Conservation (phyloP, 2,113 vertebrate species). For the Glaucomys volans region DNA sequence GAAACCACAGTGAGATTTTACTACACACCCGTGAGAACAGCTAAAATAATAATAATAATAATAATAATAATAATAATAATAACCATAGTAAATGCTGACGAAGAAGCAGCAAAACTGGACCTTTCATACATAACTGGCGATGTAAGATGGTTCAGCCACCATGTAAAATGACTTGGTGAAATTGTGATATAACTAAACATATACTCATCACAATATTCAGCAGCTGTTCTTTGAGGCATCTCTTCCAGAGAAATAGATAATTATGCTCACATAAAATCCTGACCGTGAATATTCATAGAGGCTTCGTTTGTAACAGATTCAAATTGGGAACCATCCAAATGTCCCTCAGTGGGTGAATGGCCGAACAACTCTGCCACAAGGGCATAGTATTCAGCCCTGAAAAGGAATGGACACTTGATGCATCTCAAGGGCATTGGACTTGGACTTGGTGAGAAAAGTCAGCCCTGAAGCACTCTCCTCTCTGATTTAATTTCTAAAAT, state of each 20-base stretch:
- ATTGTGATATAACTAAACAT: constrained; percentile 9
- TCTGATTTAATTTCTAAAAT: neutral
- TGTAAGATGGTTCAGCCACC: neutral
- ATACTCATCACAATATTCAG: neutral
- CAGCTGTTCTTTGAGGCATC: neutral
- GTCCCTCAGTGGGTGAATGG: neutral
- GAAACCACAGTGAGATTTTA: too few species aligned
- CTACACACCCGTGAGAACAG: neutral
- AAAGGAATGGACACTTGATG: neutral
- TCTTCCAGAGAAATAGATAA: neutral
- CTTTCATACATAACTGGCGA: neutral
- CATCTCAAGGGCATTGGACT: neutral
- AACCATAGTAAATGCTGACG: neutral
- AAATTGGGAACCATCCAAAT: too few species aligned
- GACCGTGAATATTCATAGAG: neutral
- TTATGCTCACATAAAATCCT: neutral
- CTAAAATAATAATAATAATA: neutral
- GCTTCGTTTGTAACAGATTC: neutral
- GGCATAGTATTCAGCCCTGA: neutral
- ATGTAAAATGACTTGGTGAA: neutral
- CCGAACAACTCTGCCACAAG: neutral
- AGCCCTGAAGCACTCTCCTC: neutral
- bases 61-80: neutral
- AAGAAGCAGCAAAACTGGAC: neutral
- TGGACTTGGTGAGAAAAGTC: neutral